These are phyloP conservation scores for Drosophila arawakana DNA, from an alignment of 1,140 invertebrate species.

Conservation along the genomic window DNA sequence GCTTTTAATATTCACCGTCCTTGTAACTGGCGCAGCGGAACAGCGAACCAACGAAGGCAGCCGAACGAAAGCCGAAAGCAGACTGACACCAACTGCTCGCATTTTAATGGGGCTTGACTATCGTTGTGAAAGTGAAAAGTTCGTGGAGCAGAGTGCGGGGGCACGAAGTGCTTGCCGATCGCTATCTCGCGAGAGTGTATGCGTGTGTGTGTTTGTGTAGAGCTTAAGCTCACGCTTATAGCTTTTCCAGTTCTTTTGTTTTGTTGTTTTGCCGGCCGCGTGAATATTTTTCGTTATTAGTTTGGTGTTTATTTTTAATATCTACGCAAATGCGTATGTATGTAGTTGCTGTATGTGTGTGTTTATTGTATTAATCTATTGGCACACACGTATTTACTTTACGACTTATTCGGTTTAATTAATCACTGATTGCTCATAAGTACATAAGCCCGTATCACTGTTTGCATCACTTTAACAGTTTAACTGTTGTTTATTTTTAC, in stretches of 20 bases:
- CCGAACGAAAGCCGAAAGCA: conserved; percentile 63
- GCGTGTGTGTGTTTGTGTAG: not conserved
- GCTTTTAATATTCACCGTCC: conserved; percentile 5
- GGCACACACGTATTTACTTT: not conserved
- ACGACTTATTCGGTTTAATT: conserved; percentile 10
- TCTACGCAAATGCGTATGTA: conserved; percentile 10
- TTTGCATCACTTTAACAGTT: not conserved
- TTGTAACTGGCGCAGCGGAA: not conserved
- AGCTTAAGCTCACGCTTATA: conserved; percentile 18
- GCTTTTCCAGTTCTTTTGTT: conserved; percentile 15
- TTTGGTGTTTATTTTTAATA: conserved; percentile 26
- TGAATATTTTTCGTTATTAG: conserved; percentile 3
- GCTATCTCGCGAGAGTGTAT: not conserved
- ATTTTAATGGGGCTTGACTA: conserved; percentile 43
- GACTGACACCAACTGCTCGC: conserved; percentile 59
- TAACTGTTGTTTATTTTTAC: not conserved
- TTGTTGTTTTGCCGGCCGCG: conserved; percentile 19
- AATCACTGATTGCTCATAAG: conserved; percentile 15
- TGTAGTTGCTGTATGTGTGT: conserved; percentile 7
- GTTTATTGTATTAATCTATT: conserved; percentile 30
- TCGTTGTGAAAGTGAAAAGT: not conserved
- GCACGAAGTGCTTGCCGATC: not conserved
- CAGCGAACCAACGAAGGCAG: conserved; percentile 37
- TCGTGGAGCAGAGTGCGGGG: not conserved
- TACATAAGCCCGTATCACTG: too few relatives aligned